Base-by-base conservation (phyloP, 2,797 vertebrate species). In the Synaphobranchus kaupii region DNA sequence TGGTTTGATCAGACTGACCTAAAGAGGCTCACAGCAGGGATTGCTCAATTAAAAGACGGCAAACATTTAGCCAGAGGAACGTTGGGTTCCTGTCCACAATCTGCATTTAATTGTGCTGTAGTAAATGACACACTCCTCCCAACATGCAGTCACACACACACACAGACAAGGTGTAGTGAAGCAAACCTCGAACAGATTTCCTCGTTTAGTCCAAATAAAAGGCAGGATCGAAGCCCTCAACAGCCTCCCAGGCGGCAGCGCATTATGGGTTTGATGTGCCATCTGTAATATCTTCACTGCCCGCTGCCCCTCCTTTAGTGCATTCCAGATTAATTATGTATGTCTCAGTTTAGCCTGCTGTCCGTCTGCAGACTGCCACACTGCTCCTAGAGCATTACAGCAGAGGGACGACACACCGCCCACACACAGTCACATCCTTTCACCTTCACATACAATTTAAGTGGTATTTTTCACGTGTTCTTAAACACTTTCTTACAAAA, bases 321-420 rank as follows among this genome's bases (percentile, higher is more conserved):
- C 60, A 76, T 83, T 83, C 71, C 60, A 66, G 78, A 71, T 87
- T 88, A 85, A 88, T 86, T 83, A 73, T 86, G 63, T 86, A 58
- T 60, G 82, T 63, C 85, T 66, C 50, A 83, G 76, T 28, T 76
- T 58, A 34, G 60, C 76, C 63, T 83, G 78, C 78, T 85, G 63
- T 25, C 84, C 85, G 58, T 85, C 84, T 81, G 84, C 84, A 68
- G 76, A 66, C 73, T 6, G 60, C 13, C 84, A 12, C 25, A 20
- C 54, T 17, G 56, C 54, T 31, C 56, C 44, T 44, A 76, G 44
- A 44, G 31, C 73, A 76, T 44, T 34, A 44, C 68, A 73, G 68
- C 68, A 73, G 39, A 34, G 68, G 28, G 68, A 34, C 68, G 12
- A 73, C 63, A 73, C 68, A 6, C 0, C 7, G 28, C 66, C 25